Percentiles rank a stretch among this genome's conserved stretches.
Conservation (phyloP, 2,797 vertebrate genomes). For the Clarias pachynema region DNA sequence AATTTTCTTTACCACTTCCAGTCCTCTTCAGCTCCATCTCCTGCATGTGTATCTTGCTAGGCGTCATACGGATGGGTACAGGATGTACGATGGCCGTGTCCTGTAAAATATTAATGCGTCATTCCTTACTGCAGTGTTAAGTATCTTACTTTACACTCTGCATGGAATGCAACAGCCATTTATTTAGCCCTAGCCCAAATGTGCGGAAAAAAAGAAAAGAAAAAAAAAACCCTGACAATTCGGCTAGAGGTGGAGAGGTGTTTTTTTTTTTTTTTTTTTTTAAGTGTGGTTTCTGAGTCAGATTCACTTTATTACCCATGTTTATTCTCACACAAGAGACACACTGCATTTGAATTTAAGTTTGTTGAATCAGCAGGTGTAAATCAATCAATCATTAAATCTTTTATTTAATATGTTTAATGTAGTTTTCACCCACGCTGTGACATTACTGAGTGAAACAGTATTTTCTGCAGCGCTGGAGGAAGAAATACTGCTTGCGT, state of each 20-base stretch:
- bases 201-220: background rate
- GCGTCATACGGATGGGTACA: constrained; percentile 98
- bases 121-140: constrained; percentile 14
- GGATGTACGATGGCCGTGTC: constrained; percentile 98
- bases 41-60: constrained; percentile 99
- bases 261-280: background rate
- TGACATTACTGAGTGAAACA: background rate
- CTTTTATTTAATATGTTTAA: background rate
- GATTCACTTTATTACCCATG: background rate
- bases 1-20: constrained; percentile 83
- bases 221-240: no score
- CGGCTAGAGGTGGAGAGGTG: background rate
- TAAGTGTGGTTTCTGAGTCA: background rate
- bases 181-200: background rate
- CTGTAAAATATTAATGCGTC: constrained; percentile 68
- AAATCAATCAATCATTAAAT: background rate
- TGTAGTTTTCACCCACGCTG: background rate
- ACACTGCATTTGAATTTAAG: background rate
- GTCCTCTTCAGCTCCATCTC: constrained; percentile 99
- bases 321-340: background rate
- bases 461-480: background rate
- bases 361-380: background rate
- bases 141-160: background rate
- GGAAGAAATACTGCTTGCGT: background rate
- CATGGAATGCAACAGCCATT: background rate